These are phyloP conservation scores for Hydra vulgaris DNA, from an alignment of 30 jellyfish, hydroid and myxozoan genomes.

Conservation along the genomic window DNA sequence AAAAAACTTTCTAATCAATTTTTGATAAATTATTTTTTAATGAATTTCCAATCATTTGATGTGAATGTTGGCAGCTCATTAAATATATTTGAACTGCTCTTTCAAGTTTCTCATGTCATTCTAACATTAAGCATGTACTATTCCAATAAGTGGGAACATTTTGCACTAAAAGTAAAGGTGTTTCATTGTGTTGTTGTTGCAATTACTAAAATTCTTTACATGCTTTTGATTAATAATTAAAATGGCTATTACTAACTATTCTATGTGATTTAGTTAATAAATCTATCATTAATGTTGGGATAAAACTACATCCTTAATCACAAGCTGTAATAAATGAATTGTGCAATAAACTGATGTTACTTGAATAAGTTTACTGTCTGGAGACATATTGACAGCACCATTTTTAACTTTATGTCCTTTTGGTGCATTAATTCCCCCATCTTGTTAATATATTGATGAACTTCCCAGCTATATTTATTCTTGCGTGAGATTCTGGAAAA, in stretches of 20 bases:
- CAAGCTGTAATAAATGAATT: neutral
- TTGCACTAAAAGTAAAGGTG: neutral
- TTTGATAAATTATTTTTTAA: neutral
- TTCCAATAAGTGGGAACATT: neutral
- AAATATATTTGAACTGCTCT: neutral
- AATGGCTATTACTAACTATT: neutral
- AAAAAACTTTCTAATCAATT: neutral
- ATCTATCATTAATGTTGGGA: neutral
- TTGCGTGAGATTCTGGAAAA: neutral
- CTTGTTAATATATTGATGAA: neutral
- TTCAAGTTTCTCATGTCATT: neutral
- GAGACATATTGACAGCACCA: neutral
- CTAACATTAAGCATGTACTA: neutral
- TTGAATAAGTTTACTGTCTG: neutral
- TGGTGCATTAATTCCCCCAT: neutral
- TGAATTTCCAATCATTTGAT: neutral
- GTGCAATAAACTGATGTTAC: neutral
- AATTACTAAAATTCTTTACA: neutral
- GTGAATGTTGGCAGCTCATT: neutral
- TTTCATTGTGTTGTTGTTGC: neutral
- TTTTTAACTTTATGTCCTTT: neutral
- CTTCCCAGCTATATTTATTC: neutral
- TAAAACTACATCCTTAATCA: neutral
- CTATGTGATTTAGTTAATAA: neutral
- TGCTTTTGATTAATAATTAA: neutral